Evolutionary conservation across 2,797 vertebrate genomes (phyloP).

Genomic region (Heteromormyrus szaboi): DNA sequence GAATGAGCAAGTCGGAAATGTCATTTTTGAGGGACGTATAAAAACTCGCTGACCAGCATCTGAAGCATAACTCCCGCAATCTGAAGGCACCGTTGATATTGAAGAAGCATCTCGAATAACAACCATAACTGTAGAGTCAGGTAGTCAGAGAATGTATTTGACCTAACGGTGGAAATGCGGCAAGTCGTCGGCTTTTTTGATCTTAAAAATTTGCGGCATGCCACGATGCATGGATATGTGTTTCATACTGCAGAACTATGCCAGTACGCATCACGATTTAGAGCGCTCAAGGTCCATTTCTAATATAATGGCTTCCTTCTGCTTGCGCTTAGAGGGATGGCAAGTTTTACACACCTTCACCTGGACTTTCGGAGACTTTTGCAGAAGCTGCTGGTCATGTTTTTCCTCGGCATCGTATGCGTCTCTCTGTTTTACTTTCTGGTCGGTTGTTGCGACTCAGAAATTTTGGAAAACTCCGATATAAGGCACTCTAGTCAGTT

Average conservation of each 20-base stretch:
- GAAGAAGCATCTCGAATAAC: not conserved
- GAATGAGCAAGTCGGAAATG: conserved; percentile 31
- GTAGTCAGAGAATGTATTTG: conserved; percentile 13
- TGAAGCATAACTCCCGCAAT: conserved; percentile 22
- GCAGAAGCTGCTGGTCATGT: conserved; percentile 60
- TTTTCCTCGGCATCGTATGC: conserved; percentile 58
- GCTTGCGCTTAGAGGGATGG: conserved; percentile 59
- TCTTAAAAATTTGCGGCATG: not conserved
- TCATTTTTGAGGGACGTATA: conserved; percentile 28
- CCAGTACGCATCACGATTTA: not conserved
- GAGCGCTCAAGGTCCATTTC: conserved; percentile 16
- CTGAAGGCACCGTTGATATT: conserved; percentile 31
- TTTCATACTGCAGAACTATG: not conserved
- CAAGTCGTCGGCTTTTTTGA: not conserved
- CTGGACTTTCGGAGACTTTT: conserved; percentile 57
- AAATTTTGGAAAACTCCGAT: conserved; percentile 42
- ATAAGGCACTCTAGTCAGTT: conserved; percentile 34
- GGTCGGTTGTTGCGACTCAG: conserved; percentile 57
- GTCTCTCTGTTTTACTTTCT: conserved; percentile 58
- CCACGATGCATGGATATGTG: conserved; percentile 5
- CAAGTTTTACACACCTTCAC: conserved; percentile 46
- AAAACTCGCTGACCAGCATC: conserved; percentile 23
- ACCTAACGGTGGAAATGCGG: conserved; percentile 21
- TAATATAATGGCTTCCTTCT: conserved; percentile 50
- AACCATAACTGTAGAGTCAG: not conserved